Conservation (phyloP, 2,888 invertebrate species). For the Mimas tiliae region DNA sequence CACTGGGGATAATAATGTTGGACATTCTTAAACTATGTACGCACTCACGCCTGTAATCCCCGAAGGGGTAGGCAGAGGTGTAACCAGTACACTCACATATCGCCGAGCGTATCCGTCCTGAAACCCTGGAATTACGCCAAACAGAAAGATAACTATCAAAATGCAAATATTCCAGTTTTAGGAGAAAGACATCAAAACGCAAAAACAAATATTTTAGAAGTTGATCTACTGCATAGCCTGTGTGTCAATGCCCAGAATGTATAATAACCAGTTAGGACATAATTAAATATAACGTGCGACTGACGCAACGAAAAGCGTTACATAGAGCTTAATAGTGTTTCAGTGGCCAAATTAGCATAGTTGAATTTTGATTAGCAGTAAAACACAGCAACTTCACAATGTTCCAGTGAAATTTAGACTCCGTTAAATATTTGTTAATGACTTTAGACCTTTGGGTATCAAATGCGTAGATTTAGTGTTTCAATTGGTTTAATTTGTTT, state of each 20-base stretch:
- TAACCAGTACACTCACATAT: too few species aligned
- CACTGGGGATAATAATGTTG: background rate
- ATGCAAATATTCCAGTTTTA: too few species aligned
- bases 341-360: constrained; percentile 72
- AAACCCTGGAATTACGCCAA: too few species aligned
- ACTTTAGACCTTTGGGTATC: constrained; percentile 25
- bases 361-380: constrained; percentile 79
- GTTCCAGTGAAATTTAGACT: constrained; percentile 38
- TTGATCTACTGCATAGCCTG: background rate
- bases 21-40: background rate
- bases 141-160: too few species aligned
- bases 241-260: constrained; percentile 20
- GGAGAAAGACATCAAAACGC: too few species aligned
- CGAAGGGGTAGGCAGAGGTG: too few species aligned
- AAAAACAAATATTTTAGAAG: background rate
- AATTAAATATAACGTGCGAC: constrained; percentile 37
- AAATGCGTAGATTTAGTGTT: constrained; percentile 14
- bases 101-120: too few species aligned
- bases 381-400: constrained; percentile 57
- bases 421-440: constrained; percentile 63
- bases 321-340: constrained; percentile 57
- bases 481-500: constrained; percentile 16
- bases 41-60: too few species aligned
- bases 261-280: constrained; percentile 32
- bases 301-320: constrained; percentile 36